phyloP scores from a whole-genome alignment of 2,797 vertebrate species.

The Emydoidea blandingii region DNA sequence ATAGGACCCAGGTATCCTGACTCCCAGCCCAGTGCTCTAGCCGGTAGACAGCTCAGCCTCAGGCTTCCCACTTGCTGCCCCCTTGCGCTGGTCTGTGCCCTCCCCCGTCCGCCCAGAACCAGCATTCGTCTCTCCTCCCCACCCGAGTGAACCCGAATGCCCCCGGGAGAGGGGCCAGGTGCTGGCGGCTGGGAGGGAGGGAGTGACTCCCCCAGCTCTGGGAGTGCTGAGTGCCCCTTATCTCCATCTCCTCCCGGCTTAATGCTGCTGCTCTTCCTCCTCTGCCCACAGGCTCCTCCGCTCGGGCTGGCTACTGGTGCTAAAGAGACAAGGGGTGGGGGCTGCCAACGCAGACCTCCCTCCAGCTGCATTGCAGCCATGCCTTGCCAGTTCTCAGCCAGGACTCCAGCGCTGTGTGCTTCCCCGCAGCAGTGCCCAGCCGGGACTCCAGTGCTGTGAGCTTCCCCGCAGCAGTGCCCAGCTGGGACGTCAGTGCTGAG shows the following conservation, averaged over 20 bases:
- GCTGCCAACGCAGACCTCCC: background rate
- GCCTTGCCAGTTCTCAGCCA: no score
- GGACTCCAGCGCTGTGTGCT: no score
- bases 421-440: no score
- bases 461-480: no score
- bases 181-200: constrained; percentile 21
- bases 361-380: no score
- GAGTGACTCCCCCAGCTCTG: constrained; percentile 16
- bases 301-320: constrained; percentile 11
- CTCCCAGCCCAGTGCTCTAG: background rate
- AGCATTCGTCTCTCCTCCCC: background rate
- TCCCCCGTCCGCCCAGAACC: background rate
- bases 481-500: no score
- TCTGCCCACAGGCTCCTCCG: background rate
- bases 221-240: constrained; percentile 4
- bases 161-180: background rate
- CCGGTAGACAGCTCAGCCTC: no score
- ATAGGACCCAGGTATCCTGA: background rate
- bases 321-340: background rate
- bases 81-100: background rate
- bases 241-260: constrained; percentile 7
- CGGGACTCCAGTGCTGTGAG: no score
- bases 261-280: background rate
- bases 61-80: background rate
- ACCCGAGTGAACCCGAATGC: background rate